A percentile compares a stretch with the other conserved stretches of the same genome.
phyloP scores from a whole-genome alignment of 1,140 invertebrate species.

The Nasonia giraulti region DNA sequence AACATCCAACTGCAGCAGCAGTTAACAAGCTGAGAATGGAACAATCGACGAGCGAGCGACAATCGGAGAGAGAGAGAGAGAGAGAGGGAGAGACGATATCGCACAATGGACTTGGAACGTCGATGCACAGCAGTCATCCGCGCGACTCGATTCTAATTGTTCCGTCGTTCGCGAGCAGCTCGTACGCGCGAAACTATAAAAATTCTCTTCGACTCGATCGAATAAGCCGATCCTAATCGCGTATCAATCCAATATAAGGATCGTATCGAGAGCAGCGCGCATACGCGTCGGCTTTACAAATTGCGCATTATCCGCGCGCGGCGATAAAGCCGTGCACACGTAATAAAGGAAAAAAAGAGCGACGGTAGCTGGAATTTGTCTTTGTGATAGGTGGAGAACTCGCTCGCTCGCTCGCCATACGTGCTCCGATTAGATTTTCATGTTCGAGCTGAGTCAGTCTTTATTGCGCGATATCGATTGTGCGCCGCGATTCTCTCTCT shows the following conservation, averaged over 20 bases:
- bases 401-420: slow-evolving; percentile 8
- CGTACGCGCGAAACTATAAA: slow-evolving; percentile 8
- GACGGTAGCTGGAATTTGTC: slow-evolving; percentile 37
- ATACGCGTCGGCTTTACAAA: slow-evolving; percentile 19
- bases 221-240: slow-evolving; percentile 2
- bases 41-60: slow-evolving; percentile 34
- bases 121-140: not conserved
- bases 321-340: not conserved
- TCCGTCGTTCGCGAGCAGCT: not conserved
- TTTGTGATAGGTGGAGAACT: slow-evolving; percentile 32
- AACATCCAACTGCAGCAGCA: not conserved
- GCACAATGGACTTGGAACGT: slow-evolving; percentile 11
- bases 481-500: slow-evolving; percentile 41
- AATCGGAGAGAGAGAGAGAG: not conserved
- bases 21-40: slow-evolving; percentile 29
- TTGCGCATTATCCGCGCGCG: slow-evolving; percentile 30
- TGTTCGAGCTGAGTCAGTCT: slow-evolving; percentile 41
- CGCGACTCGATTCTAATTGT: slow-evolving; percentile 15
- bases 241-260: slow-evolving; percentile 22
- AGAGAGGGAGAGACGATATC: slow-evolving; percentile 21
- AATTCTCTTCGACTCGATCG: too few species aligned
- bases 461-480: slow-evolving; percentile 48
- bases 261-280: not conserved
- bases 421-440: slow-evolving; percentile 49
- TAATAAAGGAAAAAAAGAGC: slow-evolving; percentile 1